These are phyloP conservation scores for Ophiodon elongatus DNA, from an alignment of 2,113 vertebrate species.

Conservation along the genomic window DNA sequence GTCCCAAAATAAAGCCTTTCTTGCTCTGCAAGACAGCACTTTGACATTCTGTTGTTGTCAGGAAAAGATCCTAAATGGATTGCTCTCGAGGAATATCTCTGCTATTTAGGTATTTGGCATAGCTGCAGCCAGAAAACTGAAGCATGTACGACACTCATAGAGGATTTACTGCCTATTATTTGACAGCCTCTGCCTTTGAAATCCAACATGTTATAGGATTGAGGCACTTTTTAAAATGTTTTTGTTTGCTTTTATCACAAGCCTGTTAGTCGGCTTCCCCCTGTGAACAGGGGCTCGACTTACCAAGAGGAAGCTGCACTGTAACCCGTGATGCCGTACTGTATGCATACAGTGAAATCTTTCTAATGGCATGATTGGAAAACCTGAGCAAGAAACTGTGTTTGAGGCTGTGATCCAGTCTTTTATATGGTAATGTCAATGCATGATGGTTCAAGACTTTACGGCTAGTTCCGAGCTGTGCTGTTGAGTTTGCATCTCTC, in stretches of 20 bases:
- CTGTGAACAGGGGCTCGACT: constrained; percentile 21
- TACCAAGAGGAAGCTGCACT: constrained; percentile 48
- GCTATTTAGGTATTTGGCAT: constrained; percentile 38
- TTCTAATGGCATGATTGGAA: constrained; percentile 63
- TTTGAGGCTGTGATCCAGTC: constrained; percentile 51
- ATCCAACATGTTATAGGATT: constrained; percentile 62
- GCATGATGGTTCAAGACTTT: constrained; percentile 67
- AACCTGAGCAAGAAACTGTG: constrained; percentile 32
- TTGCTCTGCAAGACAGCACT: constrained; percentile 27
- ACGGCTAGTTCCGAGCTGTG: constrained; percentile 53
- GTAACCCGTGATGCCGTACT: constrained; percentile 49
- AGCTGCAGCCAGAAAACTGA: constrained; percentile 46
- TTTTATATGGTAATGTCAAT: constrained; percentile 56
- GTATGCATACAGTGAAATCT: constrained; percentile 57
- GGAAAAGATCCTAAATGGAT: constrained; percentile 29
- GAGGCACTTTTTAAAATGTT: constrained; percentile 58
- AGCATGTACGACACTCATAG: constrained; percentile 39
- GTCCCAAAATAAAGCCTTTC: constrained; percentile 32
- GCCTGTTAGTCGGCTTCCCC: constrained; percentile 29
- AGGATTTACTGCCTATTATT: constrained; percentile 58
- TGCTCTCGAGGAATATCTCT: constrained; percentile 37
- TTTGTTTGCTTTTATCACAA: constrained; percentile 33
- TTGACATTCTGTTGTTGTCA: constrained; percentile 38
- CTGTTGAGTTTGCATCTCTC: constrained; percentile 71
- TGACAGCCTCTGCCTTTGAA: constrained; percentile 70